Percentiles rank a stretch among this genome's conserved stretches.
phyloP scores from a whole-genome alignment of 2,113 vertebrate species.

The Otocyon megalotis region DNA sequence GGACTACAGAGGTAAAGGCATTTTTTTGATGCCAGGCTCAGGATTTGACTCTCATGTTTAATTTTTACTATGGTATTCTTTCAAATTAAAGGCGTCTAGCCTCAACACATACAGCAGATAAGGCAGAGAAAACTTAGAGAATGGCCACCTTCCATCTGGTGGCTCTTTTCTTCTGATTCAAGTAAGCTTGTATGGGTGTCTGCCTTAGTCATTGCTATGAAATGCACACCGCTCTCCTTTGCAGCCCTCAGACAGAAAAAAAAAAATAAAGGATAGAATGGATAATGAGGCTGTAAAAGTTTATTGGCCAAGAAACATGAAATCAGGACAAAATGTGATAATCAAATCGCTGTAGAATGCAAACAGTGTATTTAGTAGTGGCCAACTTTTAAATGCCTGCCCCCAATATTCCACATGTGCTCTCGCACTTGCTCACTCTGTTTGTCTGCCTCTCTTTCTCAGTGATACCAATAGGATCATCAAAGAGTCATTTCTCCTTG shows the following conservation, averaged over 20 bases:
- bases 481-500: not conserved
- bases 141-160: not conserved
- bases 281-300: not conserved
- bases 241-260: not conserved
- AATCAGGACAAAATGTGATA: not conserved
- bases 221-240: not conserved
- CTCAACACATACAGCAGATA: not conserved
- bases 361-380: not conserved
- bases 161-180: not conserved
- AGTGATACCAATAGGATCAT: not conserved
- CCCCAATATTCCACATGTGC: rapidly evolving
- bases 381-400: not conserved
- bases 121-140: not conserved
- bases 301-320: not conserved
- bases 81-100: slow-evolving; percentile 62
- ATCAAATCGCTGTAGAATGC: not conserved
- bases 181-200: not conserved
- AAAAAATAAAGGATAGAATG: not conserved
- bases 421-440: not conserved
- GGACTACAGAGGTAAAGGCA: not conserved
- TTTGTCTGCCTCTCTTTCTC: not conserved
- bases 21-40: slow-evolving; percentile 51
- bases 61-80: slow-evolving; percentile 65
- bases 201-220: not conserved
- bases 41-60: slow-evolving; percentile 42